Conservation (phyloP, 2,113 vertebrate species). For the Myotis lucifugus region DNA sequence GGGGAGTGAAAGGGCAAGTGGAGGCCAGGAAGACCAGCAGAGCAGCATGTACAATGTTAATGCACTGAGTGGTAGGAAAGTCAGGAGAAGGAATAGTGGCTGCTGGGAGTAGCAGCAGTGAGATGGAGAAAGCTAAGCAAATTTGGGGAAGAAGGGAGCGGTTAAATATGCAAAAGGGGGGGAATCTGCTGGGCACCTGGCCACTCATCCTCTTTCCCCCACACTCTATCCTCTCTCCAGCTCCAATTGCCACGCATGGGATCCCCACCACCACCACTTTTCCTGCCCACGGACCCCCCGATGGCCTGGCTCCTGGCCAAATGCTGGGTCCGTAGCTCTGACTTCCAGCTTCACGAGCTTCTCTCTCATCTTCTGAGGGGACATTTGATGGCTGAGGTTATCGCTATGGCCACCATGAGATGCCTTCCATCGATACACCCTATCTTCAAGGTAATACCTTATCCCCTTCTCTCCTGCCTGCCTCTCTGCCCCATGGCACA, state of each 20-base stretch:
- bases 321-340: conserved; percentile 69
- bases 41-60: rapidly evolving
- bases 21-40: too few relatives aligned
- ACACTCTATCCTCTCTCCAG: not conserved
- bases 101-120: too few relatives aligned
- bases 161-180: not conserved
- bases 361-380: too few relatives aligned
- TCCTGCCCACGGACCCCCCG: conserved; percentile 81
- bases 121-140: not conserved
- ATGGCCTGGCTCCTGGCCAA: conserved; percentile 89
- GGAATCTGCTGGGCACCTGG: not conserved
- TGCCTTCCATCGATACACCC: too few relatives aligned
- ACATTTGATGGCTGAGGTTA: too few relatives aligned
- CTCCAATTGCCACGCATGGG: conserved; percentile 42
- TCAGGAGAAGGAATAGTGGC: not conserved
- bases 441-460: too few relatives aligned
- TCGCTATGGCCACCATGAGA: too few relatives aligned
- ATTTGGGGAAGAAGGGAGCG: not conserved
- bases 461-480: too few relatives aligned
- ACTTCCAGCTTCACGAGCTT: too few relatives aligned
- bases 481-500: too few relatives aligned
- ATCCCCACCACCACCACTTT: conserved; percentile 72
- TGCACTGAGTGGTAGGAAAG: not conserved
- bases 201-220: not conserved
- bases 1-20: too few relatives aligned